Evolutionary conservation across 2,113 vertebrate genomes (phyloP), one percentile per base, ranked within the genome.

Genomic region (Alectura lathami): DNA sequence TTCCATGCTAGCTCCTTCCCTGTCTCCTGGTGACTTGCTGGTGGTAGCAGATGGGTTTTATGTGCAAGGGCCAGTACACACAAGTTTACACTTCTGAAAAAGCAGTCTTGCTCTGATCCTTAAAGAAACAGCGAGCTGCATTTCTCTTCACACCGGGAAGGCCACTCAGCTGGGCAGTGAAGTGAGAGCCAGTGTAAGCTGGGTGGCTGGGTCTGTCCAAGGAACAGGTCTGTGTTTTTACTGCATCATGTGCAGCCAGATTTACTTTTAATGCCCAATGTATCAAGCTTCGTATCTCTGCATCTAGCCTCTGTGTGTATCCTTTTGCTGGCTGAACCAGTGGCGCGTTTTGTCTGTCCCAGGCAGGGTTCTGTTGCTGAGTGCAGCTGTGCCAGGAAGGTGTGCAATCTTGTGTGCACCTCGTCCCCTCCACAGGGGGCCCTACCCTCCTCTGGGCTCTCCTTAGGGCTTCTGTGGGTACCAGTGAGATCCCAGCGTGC

Each of bases 61-160:
- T 17, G 36, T 27, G 17, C 24, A 56, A 73, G 23, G 47, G 59
- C 36, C 75, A 24, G 21, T 34, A 67, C 23, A 11, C 40, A 54
- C 62, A 18, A 34, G 36, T 40, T 11, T 51, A n/a, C 18, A 4
- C 48, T 13, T 40, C 42, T 79, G 48, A 64, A 29, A 63, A 59
- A 47, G 47, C 32, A 57, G 22, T 26, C 42, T 40, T 54, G 27
- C 29, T 27, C 43, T 23, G 54, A 34, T 15, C 30, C 30, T 51
- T 62, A 51, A 26, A 64, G 78, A 47, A 79, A 22, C 1, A 1
- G 17, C 8, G 60, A 30, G 32, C 42, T 73, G 59, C 32, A 22
- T 4, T 3, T 43, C 48, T 60, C 34, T 43, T 43, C 66, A 27
- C 48, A 34, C 17, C 0, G 0, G 26, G n/a, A 53, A 68, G 42